Evolutionary conservation across 2,888 invertebrate genomes (phyloP), one percentile per base, ranked within the genome.

Genomic region (Amphipyra tragopoginis): DNA sequence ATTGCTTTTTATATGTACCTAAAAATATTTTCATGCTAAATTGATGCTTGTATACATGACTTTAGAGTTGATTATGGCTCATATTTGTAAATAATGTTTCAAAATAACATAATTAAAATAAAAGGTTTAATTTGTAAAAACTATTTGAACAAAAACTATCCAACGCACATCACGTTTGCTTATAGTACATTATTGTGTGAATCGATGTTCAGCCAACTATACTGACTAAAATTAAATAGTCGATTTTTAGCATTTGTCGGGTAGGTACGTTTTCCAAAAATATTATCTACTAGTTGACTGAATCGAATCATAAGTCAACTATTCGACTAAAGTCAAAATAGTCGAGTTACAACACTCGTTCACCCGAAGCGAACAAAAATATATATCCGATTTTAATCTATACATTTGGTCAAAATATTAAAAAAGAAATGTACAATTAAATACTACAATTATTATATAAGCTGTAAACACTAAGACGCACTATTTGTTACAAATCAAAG

Each of bases 331-430:
- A 56, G 61, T 70, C 77, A 53, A 71, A 5, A 75, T 65, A 77
- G 67, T 75, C 78, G 68, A 75, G 59, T 72, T 62, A 60, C 61
- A 63, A 74, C 59, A 69, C 62, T 62, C 57, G 63, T 77, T 73
- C 68, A 76, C 50, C 66, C 44, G 65, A 75, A 65, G 65, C 65
- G 43, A 79, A 70, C 65, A 63, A 72, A 67, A 75, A 75, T 62
- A 76, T 61, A 29, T 29, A 80, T 77, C 65, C 67, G 62, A 67
- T 67, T 68, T 76, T 72, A 79, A 64, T 77, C 84, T 86, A 86
- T 80, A 86, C 85, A 89, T 89, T 89, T 90, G 89, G 89, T 90
- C 86, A 79, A 87, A 85, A 80, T 63, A 85, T 79, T 82, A 81
- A 81, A 83, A 75, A 73, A 80, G 58, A 79, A 82, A 82, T 81